Evolutionary conservation across 1,140 invertebrate species (phyloP).

Genomic region (Bombus ignitus): DNA sequence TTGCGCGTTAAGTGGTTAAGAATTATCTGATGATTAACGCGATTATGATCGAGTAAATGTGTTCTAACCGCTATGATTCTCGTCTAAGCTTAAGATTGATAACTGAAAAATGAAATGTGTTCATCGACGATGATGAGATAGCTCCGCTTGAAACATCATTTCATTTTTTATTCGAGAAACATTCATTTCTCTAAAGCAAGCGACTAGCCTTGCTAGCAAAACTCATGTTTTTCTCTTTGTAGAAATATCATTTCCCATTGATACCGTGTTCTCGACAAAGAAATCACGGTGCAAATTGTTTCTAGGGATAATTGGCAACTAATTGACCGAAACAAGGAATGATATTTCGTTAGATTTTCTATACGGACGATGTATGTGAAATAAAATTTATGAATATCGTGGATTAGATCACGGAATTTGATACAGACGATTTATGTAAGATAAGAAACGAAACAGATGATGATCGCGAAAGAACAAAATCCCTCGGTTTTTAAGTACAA

Average conservation of each 20-base stretch:
- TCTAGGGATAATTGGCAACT: neutral
- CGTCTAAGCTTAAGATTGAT: neutral
- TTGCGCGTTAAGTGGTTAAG: neutral
- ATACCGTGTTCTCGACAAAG: neutral
- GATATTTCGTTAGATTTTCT: neutral
- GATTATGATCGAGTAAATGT: slow-evolving; percentile 11
- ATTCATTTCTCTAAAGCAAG: neutral
- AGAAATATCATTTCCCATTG: neutral
- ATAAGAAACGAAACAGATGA: neutral
- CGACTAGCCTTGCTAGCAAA: neutral
- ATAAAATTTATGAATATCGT: neutral
- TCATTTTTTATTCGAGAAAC: slow-evolving; percentile 22
- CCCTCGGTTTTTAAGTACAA: neutral
- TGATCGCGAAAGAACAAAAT: neutral
- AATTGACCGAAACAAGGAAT: neutral
- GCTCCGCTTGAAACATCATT: neutral
- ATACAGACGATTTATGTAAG: neutral
- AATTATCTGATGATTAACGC: neutral
- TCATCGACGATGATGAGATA: neutral
- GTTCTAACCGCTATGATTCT: slow-evolving; percentile 1
- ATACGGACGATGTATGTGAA: neutral
- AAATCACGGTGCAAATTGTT: neutral
- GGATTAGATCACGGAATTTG: neutral
- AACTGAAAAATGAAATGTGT: slow-evolving; percentile 23
- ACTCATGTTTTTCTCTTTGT: neutral